Percentiles rank a stretch among this genome's conserved stretches.
Conservation (phyloP, 2,888 invertebrate species). For the Drosophila pseudotakahashii region DNA sequence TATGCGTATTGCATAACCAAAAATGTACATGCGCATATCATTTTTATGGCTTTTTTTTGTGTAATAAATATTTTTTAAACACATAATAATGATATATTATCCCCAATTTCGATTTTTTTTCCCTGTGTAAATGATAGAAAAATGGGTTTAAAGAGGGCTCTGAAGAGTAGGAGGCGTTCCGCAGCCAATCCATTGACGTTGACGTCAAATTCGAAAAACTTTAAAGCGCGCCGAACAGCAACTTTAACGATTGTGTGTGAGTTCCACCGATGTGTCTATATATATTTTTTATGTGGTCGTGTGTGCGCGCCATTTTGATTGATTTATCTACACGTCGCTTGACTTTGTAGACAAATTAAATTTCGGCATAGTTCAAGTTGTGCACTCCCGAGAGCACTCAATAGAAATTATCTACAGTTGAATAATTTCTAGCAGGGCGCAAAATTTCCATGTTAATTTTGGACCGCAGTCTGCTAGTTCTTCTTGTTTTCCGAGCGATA, state of each 20-base stretch:
- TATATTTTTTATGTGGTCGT: slow-evolving; percentile 7
- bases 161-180: slow-evolving; percentile 30
- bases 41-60: too few relatives aligned
- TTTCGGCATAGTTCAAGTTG: slow-evolving; percentile 55
- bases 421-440: slow-evolving; percentile 75
- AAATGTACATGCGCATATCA: too few relatives aligned
- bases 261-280: slow-evolving; percentile 37
- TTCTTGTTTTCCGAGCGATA: slow-evolving; percentile 58
- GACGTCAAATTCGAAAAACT: slow-evolving; percentile 55
- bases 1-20: too few relatives aligned
- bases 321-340: slow-evolving; percentile 70
- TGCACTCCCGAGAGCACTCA: slow-evolving; percentile 33
- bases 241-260: slow-evolving; percentile 22
- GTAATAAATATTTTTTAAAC: too few relatives aligned
- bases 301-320: slow-evolving; percentile 63
- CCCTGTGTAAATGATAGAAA: slow-evolving; percentile 51
- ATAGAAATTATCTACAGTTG: slow-evolving; percentile 80
- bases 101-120: neutral
- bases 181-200: slow-evolving; percentile 53
- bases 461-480: slow-evolving; percentile 13
- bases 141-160: slow-evolving; percentile 34
- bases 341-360: slow-evolving; percentile 77
- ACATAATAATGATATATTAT: neutral
- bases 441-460: slow-evolving; percentile 75
- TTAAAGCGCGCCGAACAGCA: slow-evolving; percentile 65